Evolutionary conservation across 2,113 vertebrate species (phyloP), one percentile per base, ranked within the genome.

Genomic region (Gyps fulvus): DNA sequence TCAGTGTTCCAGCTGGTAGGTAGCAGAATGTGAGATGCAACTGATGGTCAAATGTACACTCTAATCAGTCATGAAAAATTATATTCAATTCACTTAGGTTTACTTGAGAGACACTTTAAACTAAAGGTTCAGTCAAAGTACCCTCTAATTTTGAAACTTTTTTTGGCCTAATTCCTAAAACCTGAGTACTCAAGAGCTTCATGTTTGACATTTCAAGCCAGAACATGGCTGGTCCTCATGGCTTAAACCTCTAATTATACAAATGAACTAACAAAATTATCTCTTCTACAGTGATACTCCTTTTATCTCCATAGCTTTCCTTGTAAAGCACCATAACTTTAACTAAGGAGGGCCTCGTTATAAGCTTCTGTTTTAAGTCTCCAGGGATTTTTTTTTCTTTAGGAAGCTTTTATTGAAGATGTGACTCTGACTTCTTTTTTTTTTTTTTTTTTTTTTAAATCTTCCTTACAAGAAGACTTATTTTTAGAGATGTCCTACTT

Each of bases 1-100:
- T 97, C 92, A 91, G 17, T 79, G n/a, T 91, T 94, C 91, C 97
- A 98, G 92, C 90, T 97, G 97, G 89, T 78, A 78, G 87, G 66
- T 49, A 72, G 83, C 93, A 89, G 81, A 96, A 97, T 94, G 90
- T 85, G 81, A 94, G 89, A 70, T 72, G 45, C 52, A 97, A n/a
- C 74, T 77, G 62, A 38, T 92, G 77, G 86, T 89, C 88, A 93
- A 93, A 86, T 81, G 78, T 87, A 66, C 43, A 19, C 22, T 87
- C 42, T 70, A 90, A 97, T 97, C 79, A 89, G 66, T 85, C 81
- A 57, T 87, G 50, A 92, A 81, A 66, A 62, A 42, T 76, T 83
- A 52, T 25, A 62, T 72, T 94, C 83, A 43, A 89, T 96, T 89
- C 87, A 86, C 38, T 96, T 93, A 84, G 13, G 18, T 73, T 94